A percentile compares a stretch with the other conserved stretches of the same genome.
phyloP scores from a whole-genome alignment of 2,797 vertebrate species.

The Lithobates sylvaticus region DNA sequence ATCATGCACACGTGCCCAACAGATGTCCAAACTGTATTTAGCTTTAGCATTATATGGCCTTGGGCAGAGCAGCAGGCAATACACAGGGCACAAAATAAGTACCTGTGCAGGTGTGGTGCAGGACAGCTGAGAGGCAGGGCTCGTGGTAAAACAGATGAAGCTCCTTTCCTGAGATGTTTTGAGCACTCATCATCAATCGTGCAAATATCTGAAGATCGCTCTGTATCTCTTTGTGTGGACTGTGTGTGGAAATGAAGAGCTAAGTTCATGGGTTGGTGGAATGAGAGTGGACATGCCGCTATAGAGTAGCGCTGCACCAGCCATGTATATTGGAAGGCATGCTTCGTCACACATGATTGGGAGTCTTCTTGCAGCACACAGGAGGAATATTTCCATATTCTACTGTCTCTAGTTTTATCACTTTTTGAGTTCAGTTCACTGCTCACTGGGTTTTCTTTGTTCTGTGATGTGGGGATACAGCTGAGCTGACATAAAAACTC shows the following conservation, averaged over 20 bases:
- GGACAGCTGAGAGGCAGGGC: conserved; percentile 83
- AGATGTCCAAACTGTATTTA: no score
- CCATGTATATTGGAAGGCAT: conserved; percentile 73
- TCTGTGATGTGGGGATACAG: background rate
- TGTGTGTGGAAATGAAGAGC: conserved; percentile 70
- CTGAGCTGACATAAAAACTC: conserved; percentile 86
- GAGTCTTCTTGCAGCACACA: conserved; percentile 18
- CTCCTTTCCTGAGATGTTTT: conserved; percentile 25
- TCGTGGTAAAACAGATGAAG: conserved; percentile 74
- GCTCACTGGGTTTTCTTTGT: conserved; percentile 58
- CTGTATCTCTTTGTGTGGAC: background rate
- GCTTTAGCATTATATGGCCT: no score
- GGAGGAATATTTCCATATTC: conserved; percentile 38
- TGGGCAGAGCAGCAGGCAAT: background rate
- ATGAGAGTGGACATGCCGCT: conserved; percentile 73
- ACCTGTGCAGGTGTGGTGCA: conserved; percentile 90
- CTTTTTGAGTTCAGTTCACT: background rate
- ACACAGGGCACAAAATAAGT: background rate
- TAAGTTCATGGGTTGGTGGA: conserved; percentile 85
- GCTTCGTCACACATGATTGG: conserved; percentile 53
- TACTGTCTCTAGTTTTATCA: conserved; percentile 38
- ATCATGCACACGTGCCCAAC: no score
- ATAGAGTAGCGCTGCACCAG: conserved; percentile 83
- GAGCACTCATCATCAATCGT: conserved; percentile 15
- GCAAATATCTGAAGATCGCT: conserved; percentile 1